Evolutionary conservation across 2,888 invertebrate genomes (phyloP), one percentile per base, ranked within the genome.

Genomic region (Opisthograptis luteolata): DNA sequence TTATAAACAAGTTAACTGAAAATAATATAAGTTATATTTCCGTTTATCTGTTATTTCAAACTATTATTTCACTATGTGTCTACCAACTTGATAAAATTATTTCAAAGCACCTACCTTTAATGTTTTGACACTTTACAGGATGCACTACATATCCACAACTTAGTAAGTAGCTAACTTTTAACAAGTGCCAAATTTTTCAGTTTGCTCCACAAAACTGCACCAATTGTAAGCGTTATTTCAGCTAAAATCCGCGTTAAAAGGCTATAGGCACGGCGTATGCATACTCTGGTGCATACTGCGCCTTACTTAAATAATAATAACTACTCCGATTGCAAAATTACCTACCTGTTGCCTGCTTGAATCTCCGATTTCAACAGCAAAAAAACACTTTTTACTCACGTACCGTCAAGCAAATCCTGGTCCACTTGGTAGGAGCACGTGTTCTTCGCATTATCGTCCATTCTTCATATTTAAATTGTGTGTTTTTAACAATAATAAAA

Each of bases 361-460:
- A 34, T 45, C 61, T 74, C 74, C 56, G 55, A 73, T 76, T 78
- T 70, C 79, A 70, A 64, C 55, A 50, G 63, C 50, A 58, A 59
- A 60, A 64, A 60, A 51, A 47, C 43, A 35, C 37, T 24, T 32
- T 34, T 50, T 58, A 47, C 37, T 28, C 42, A 73, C 85, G 66
- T 69, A 86, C 90, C 87, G 68, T 90, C 89, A 37, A 90, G 78
- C 70, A 89, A 86, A 76, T 89, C 89, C 66, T 90, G 89, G 65
- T 90, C 89, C 72, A 84, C 71, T 69, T 86, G 87, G 66, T 87
- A 89, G 53, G 88, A 87, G 63, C 85, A 75, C 61, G 81, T 78
- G 71, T 87, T 79, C 70, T 86, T 89, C 70, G 73, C 80, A 75
- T 83, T 84, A 83, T 89, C 89, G 83, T 88, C 89, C 90, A 90